Conservation (phyloP, 2,797 vertebrate genomes). For the Poecilia picta region DNA sequence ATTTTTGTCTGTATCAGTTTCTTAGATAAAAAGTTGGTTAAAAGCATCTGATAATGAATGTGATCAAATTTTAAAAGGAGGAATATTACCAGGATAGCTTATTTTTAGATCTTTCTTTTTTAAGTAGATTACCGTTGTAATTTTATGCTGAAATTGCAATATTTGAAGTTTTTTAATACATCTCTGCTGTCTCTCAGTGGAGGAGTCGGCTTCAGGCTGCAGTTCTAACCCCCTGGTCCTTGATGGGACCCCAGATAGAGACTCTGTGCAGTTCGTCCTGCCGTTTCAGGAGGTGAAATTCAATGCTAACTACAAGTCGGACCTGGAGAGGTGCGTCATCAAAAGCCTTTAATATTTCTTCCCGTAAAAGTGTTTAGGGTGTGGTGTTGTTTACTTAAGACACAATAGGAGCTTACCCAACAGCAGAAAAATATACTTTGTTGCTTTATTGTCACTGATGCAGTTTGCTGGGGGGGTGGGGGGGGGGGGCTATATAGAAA, state of each 20-base stretch:
- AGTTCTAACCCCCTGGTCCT: constrained; percentile 43
- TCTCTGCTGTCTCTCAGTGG: constrained; percentile 61
- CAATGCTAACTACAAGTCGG: constrained; percentile 44
- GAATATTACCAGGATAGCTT: neutral
- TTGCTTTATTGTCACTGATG: neutral
- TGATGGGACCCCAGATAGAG: constrained; percentile 40
- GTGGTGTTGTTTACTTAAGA: neutral
- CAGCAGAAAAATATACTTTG: neutral
- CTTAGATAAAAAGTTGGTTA: neutral
- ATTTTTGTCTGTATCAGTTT: neutral
- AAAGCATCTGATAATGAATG: neutral
- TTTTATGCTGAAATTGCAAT: neutral
- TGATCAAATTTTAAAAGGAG: neutral
- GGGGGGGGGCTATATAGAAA: neutral
- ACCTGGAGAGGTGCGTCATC: constrained; percentile 58
- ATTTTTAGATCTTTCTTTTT: neutral
- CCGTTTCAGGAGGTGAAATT: constrained; percentile 66
- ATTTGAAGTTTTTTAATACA: neutral
- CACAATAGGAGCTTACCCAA: neutral
- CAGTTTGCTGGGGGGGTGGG: neutral
- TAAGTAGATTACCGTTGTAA: too few relatives aligned
- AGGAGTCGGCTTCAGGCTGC: constrained; percentile 49
- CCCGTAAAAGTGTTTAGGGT: neutral
- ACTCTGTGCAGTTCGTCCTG: constrained; percentile 44
- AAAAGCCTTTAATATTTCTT: neutral